Evolutionary conservation across 64 coral and sea anemone species (phyloP).

Genomic region (Pachyseris speciosa): DNA sequence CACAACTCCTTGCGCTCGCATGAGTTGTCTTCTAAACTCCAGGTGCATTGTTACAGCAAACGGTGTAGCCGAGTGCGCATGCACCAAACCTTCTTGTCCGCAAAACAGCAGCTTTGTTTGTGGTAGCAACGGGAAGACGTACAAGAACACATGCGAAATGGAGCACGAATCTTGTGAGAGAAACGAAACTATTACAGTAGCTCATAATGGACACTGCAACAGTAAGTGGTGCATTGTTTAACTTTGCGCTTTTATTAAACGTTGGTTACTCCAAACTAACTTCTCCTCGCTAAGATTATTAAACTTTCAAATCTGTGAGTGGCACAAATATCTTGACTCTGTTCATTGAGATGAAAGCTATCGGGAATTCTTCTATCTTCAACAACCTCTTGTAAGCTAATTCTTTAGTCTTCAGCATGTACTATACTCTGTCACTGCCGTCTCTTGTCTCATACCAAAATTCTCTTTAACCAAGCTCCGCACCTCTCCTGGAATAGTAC

Average conservation of each 20-base stretch:
- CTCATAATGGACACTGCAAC: slow-evolving; percentile 51
- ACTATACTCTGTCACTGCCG: no score
- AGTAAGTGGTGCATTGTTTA: background rate
- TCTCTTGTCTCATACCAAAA: no score
- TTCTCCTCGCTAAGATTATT: background rate
- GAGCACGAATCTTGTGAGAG: slow-evolving; percentile 49
- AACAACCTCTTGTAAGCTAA: no score
- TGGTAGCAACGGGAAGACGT: slow-evolving; percentile 70
- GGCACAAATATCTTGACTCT: no score
- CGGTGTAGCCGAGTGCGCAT: slow-evolving; percentile 68
- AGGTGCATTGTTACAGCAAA: slow-evolving; percentile 30
- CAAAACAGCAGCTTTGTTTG: slow-evolving; percentile 59
- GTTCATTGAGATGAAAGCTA: no score
- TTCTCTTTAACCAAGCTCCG: no score
- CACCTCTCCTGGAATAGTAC: no score
- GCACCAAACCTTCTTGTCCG: slow-evolving; percentile 37
- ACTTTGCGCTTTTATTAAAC: background rate
- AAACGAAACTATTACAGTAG: slow-evolving; percentile 39
- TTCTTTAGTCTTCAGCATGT: no score
- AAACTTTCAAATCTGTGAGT: background rate
- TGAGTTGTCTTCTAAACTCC: slow-evolving; percentile 62
- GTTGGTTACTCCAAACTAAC: background rate
- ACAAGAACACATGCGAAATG: slow-evolving; percentile 76
- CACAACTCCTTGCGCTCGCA: slow-evolving; percentile 31
- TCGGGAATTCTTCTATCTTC: no score